Evolutionary conservation across 1,140 invertebrate species (phyloP).

Genomic region (Euwallacea fornicatus): DNA sequence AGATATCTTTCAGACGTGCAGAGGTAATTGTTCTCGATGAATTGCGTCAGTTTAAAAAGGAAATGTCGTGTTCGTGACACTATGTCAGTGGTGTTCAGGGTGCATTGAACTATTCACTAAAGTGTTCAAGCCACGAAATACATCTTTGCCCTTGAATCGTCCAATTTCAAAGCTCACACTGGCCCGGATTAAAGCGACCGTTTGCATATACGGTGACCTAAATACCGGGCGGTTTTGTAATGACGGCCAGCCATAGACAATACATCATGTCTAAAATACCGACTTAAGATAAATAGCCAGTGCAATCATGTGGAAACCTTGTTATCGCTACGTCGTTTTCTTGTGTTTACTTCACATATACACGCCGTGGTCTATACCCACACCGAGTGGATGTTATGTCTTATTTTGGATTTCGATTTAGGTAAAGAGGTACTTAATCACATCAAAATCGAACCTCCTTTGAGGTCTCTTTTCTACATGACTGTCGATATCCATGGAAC

Average conservation of each 20-base stretch:
- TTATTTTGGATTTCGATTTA: no score
- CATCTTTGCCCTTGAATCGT: slow-evolving; percentile 23
- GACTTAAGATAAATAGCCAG: slow-evolving; percentile 47
- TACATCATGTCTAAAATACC: slow-evolving; percentile 47
- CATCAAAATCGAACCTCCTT: no score
- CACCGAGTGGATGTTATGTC: not conserved
- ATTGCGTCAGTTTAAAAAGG: slow-evolving; percentile 18
- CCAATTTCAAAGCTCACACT: slow-evolving; percentile 19
- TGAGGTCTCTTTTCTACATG: no score
- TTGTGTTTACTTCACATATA: slow-evolving; percentile 27
- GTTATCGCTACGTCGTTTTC: slow-evolving; percentile 27
- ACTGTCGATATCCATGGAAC: no score
- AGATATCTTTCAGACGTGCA: slow-evolving; percentile 3
- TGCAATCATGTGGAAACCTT: slow-evolving; percentile 47
- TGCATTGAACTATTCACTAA: not conserved
- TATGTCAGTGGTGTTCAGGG: not conserved
- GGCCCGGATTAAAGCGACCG: slow-evolving; percentile 24
- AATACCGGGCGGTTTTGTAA: slow-evolving; percentile 49
- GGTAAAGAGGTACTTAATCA: no score
- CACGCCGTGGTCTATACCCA: slow-evolving; percentile 7
- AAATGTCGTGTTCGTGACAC: slow-evolving; percentile 29
- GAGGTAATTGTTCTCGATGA: slow-evolving; percentile 18
- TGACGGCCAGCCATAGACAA: slow-evolving; percentile 46
- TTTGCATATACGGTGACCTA: slow-evolving; percentile 40
- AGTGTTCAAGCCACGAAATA: not conserved